A percentile compares a stretch with the other conserved stretches of the same genome.
phyloP scores from a whole-genome alignment of 2,113 vertebrate genomes.

The Ammodytes marinus region DNA sequence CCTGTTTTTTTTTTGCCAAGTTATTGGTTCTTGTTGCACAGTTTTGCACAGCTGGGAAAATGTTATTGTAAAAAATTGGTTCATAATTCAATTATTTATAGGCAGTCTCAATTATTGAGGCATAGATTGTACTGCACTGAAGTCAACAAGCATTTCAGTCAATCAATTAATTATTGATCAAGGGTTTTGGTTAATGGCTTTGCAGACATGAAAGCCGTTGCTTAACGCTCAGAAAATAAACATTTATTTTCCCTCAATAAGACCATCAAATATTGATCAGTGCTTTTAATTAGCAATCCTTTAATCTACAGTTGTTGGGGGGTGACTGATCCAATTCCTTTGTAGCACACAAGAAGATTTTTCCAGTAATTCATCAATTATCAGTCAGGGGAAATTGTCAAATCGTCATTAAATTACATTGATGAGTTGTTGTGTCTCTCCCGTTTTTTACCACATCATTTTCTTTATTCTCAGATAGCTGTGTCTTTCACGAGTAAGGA shows the following conservation, averaged over 20 bases:
- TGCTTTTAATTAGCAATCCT: conserved; percentile 27
- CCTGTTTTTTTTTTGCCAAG: background rate
- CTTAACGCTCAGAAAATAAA: conserved; percentile 50
- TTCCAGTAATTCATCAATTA: background rate
- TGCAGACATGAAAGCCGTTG: conserved; percentile 30
- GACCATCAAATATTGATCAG: conserved; percentile 49
- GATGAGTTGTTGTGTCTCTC: background rate
- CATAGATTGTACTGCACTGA: conserved; percentile 36
- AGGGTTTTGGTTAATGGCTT: conserved; percentile 37
- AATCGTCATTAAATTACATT: background rate
- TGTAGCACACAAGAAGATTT: conserved; percentile 9
- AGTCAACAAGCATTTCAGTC: conserved; percentile 42
- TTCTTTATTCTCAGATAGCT: conserved; percentile 71
- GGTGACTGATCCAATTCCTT: background rate
- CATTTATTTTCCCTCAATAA: conserved; percentile 26
- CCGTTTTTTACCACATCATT: background rate
- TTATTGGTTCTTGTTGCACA: background rate
- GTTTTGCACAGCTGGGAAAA: background rate
- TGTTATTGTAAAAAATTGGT: background rate
- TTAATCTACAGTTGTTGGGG: conserved; percentile 24
- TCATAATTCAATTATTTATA: conserved; percentile 32
- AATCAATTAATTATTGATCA: conserved; percentile 59
- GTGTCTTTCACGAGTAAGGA: conserved; percentile 89
- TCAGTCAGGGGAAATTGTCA: conserved; percentile 2
- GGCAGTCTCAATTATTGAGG: conserved; percentile 8